phyloP scores from a whole-genome alignment of 2,113 vertebrate genomes.

The Eulacestoma nigropectus region DNA sequence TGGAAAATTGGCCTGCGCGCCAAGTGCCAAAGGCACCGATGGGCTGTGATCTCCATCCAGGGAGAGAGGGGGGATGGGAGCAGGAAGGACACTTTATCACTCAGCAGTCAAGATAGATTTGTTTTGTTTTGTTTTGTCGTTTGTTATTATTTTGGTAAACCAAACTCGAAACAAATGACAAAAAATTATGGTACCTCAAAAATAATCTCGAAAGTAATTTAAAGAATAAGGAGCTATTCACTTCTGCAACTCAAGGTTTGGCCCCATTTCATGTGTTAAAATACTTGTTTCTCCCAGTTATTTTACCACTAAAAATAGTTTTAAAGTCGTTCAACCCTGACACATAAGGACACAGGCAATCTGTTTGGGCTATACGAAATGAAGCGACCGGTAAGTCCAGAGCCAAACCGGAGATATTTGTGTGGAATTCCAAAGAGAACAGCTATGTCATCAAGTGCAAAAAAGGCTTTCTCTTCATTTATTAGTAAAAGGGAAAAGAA shows the following conservation, averaged over 20 bases:
- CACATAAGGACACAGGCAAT: neutral
- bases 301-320: conserved; percentile 15
- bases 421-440: neutral
- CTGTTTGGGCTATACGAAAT: neutral
- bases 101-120: neutral
- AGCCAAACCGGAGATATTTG: neutral
- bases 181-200: neutral
- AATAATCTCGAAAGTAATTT: neutral
- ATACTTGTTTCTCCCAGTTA: neutral
- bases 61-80: neutral
- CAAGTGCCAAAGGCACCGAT: neutral
- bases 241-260: neutral
- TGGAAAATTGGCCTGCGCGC: neutral
- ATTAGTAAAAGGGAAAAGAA: accelerated
- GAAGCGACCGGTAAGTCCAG: neutral
- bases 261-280: neutral
- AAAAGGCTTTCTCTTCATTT: neutral
- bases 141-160: neutral
- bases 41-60: conserved; percentile 34
- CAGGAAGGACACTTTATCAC: neutral
- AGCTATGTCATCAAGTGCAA: neutral
- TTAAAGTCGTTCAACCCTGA: neutral
- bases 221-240: neutral
- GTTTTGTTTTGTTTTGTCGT: neutral
- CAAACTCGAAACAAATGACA: neutral